Base-by-base conservation (phyloP, 2,113 vertebrate genomes). In the Scolopax mira region DNA sequence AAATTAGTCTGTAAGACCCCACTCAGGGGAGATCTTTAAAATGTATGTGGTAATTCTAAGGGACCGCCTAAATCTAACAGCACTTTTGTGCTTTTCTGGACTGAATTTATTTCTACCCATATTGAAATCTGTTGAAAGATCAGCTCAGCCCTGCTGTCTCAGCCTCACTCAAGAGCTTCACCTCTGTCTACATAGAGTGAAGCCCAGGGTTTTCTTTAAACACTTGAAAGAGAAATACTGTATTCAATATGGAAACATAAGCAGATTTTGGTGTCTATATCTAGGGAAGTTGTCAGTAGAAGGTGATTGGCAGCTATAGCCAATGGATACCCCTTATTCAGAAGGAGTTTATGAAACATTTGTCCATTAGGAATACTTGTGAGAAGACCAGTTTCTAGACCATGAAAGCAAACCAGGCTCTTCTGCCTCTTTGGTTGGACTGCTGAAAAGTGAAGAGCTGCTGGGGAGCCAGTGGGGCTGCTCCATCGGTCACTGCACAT, bases 401-500 rank as follows among this genome's bases (percentile, higher is more conserved):
- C 14, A 28, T 25, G 39, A 89, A 88, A 88, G 6, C 12, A 75
- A 86, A 52, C 19, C 21, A 80, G 42, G 14, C 4, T 31, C 37
- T 72, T 88, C 37, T 35, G 37, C 51, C 4, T 0, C 42, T 73
- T 48, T 2, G 8, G 9, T 64, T 1, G 2, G 23, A 41, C 58
- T 54, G 31, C 33, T 66, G 57, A 66, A 84, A 84, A 31, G 62
- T 39, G 17, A 71, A 71, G 61, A 67, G 48, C 52, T 86, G 21
- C 33, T 55, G 35, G 35, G 71, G 16, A 81, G 39, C 19, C 16
- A 11, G 51, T 2, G 31, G 25, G 14, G 27, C 52, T 92, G 57
- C 61, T 49, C 61, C 24, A 2, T 24, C 2, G 0, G 4, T 70
- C 69, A 39, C 18, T 0, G 1, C 18, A 52, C 44, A 60, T 33